phyloP scores from a whole-genome alignment of 1,140 invertebrate species.

The Listronotus bonariensis region DNA sequence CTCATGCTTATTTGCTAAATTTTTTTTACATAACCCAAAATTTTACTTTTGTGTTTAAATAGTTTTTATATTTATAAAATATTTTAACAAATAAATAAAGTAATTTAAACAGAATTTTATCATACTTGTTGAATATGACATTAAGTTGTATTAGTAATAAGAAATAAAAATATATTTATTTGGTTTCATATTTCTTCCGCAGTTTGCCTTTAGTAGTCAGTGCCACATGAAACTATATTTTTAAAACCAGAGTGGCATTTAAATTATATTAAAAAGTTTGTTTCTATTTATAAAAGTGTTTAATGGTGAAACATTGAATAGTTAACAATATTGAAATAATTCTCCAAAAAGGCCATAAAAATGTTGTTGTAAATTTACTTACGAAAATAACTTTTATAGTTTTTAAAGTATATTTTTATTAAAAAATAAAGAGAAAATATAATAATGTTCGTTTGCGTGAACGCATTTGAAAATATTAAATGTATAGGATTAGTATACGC shows the following conservation, averaged over 20 bases:
- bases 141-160: too few relatives aligned
- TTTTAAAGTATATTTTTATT: conserved; percentile 53
- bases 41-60: too few relatives aligned
- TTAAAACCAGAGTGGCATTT: conserved; percentile 12
- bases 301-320: conserved; percentile 11
- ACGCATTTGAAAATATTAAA: conserved; percentile 47
- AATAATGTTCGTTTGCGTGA: conserved; percentile 43
- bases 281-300: conserved; percentile 12
- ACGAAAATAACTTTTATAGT: conserved; percentile 42
- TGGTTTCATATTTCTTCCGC: not conserved
- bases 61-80: too few relatives aligned
- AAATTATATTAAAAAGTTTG: conserved; percentile 7
- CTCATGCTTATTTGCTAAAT: too few relatives aligned
- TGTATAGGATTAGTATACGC: conserved; percentile 50
- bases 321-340: conserved; percentile 18
- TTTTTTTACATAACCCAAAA: too few relatives aligned
- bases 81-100: too few relatives aligned
- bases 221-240: conserved; percentile 18
- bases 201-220: conserved; percentile 6
- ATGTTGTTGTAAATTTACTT: conserved; percentile 37
- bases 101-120: too few relatives aligned
- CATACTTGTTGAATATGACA: too few relatives aligned
- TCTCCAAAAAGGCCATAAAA: conserved; percentile 35
- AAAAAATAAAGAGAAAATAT: conserved; percentile 46
- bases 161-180: not conserved